Percentiles rank a stretch among this genome's conserved stretches.
phyloP scores from a whole-genome alignment of 2,888 invertebrate species.

The Adelognathus sp. region DNA sequence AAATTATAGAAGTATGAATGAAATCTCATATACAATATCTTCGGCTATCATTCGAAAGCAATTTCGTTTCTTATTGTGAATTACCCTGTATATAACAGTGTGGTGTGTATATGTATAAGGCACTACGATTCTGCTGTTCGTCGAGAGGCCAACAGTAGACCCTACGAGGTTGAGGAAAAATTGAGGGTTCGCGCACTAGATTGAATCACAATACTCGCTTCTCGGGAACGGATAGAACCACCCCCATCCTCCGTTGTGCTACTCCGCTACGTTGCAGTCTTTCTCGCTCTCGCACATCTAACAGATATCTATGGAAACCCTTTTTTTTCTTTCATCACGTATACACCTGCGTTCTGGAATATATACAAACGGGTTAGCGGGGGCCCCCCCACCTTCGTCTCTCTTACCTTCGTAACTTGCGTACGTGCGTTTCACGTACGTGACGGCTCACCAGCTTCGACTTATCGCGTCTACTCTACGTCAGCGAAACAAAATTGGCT shows the following conservation, averaged over 20 bases:
- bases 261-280: not conserved
- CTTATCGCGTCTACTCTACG: constrained; percentile 61
- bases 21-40: no score
- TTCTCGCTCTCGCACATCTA: constrained; percentile 38
- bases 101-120: no score
- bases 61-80: no score
- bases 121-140: constrained; percentile 5
- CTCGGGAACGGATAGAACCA: constrained; percentile 41
- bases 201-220: constrained; percentile 63
- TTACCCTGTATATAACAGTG: no score
- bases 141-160: constrained; percentile 26
- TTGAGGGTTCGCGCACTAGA: constrained; percentile 57
- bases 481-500: constrained; percentile 69
- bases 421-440: constrained; percentile 44
- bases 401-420: constrained; percentile 38
- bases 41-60: no score
- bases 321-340: constrained; percentile 36
- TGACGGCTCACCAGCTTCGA: constrained; percentile 37
- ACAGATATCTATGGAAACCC: constrained; percentile 16
- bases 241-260: not conserved
- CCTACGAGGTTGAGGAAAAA: constrained; percentile 56
- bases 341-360: not conserved
- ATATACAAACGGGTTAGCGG: constrained; percentile 11
- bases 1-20: no score
- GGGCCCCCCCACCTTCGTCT: constrained; percentile 5